Evolutionary conservation across 2,888 invertebrate genomes (phyloP).

Genomic region (Euphydryas editha): DNA sequence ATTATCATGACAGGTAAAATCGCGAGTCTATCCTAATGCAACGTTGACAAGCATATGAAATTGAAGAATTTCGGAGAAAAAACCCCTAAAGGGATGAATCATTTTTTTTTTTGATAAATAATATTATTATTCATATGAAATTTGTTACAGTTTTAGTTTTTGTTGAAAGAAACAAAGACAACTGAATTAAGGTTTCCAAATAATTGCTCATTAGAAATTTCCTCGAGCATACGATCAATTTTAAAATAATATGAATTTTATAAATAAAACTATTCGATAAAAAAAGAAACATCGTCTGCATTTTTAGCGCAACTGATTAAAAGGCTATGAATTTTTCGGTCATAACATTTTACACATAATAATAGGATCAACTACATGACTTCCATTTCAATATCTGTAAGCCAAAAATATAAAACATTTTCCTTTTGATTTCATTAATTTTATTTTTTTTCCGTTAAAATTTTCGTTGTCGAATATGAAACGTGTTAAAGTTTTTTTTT

Average conservation of each 20-base stretch:
- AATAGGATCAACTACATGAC: constrained; percentile 6
- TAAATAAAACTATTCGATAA: neutral
- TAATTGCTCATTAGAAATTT: too few relatives aligned
- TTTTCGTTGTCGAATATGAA: constrained; percentile 5
- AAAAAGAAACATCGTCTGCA: neutral
- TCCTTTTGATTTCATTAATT: constrained; percentile 5
- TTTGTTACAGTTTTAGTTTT: too few relatives aligned
- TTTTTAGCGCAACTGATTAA: constrained; percentile 8
- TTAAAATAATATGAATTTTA: neutral
- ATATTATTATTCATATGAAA: too few relatives aligned
- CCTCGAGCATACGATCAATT: neutral
- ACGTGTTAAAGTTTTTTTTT: neutral
- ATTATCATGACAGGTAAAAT: too few relatives aligned
- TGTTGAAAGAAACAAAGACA: too few relatives aligned
- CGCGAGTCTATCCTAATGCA: too few relatives aligned
- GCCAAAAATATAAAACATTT: neutral
- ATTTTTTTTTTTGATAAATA: too few relatives aligned
- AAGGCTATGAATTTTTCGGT: neutral
- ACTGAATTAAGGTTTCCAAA: too few relatives aligned
- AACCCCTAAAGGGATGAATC: too few relatives aligned
- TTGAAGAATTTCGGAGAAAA: too few relatives aligned
- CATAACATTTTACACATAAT: constrained; percentile 2
- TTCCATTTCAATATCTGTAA: constrained; percentile 6
- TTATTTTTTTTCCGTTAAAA: constrained; percentile 1
- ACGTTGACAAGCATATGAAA: too few relatives aligned